Evolutionary conservation across 64 coral and sea anemone genomes (phyloP).

Genomic region (Stichodactyla helianthus): DNA sequence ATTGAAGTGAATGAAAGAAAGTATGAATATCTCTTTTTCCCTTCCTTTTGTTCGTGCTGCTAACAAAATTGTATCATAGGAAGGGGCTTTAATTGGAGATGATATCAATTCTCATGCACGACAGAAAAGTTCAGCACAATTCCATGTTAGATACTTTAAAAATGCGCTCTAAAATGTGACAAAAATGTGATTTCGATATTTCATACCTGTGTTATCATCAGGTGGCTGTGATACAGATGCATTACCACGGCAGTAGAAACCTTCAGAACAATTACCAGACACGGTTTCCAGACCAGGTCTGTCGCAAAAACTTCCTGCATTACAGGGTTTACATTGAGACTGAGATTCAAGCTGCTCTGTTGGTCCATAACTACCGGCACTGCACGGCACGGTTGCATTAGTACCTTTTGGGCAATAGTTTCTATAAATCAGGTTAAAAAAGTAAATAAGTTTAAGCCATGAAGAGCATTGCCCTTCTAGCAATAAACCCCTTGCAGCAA

Average conservation of each 20-base stretch:
- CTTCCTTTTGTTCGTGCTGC: no score
- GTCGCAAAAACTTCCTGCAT: constrained; percentile 83
- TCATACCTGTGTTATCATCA: constrained; percentile 72
- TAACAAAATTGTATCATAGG: no score
- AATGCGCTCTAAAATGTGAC: neutral
- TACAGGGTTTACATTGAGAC: constrained; percentile 72
- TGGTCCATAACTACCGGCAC: constrained; percentile 70
- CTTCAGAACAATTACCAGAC: constrained; percentile 89
- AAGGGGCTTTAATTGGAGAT: no score
- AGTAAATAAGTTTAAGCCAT: neutral
- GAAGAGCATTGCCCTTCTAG: no score
- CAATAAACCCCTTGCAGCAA: no score
- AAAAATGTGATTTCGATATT: neutral
- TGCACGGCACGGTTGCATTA: constrained; percentile 56
- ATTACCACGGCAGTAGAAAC: constrained; percentile 85
- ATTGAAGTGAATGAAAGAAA: no score
- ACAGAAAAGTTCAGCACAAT: no score
- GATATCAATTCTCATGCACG: no score
- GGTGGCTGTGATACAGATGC: constrained; percentile 72
- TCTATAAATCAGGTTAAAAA: constrained; percentile 13
- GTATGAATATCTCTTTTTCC: no score
- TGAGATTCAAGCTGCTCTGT: constrained; percentile 69
- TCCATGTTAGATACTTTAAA: no score
- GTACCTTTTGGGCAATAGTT: constrained; percentile 81
- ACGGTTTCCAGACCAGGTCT: constrained; percentile 65